A percentile compares a stretch with the other conserved stretches of the same genome.
Conservation (phyloP, 2,113 vertebrate species). For the Stegastes partitus region DNA sequence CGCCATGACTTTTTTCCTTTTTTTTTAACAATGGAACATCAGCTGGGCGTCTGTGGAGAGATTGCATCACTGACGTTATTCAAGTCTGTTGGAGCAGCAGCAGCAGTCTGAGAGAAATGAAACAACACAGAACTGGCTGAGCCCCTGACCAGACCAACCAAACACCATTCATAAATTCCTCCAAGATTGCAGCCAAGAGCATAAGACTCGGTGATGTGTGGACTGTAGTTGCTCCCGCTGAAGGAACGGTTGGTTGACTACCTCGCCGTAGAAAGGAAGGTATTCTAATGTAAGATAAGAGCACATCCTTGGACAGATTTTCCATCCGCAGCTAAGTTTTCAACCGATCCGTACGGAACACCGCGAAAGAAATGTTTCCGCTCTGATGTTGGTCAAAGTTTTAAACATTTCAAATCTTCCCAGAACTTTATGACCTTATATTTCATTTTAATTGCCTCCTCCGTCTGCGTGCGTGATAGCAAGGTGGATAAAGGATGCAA, state of each 20-base stretch:
- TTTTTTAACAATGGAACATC: constrained; percentile 77
- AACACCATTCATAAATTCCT: constrained; percentile 74
- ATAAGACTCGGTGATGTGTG: constrained; percentile 30
- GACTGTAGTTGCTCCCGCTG: constrained; percentile 24
- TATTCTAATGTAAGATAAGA: constrained; percentile 58
- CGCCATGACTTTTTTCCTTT: constrained; percentile 22
- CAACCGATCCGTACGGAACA: constrained; percentile 29
- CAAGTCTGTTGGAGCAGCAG: constrained; percentile 37
- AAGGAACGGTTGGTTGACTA: constrained; percentile 7
- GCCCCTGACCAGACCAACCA: constrained; percentile 48
- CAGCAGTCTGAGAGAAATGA: constrained; percentile 40
- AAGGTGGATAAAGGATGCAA: constrained; percentile 38
- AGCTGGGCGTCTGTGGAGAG: constrained; percentile 66
- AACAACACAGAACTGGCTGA: constrained; percentile 46
- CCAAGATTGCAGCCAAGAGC: constrained; percentile 47
- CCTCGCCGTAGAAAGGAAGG: constrained; percentile 52
- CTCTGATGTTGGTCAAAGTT: constrained; percentile 47
- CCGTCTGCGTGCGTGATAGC: constrained; percentile 31
- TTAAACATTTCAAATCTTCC: constrained; percentile 71
- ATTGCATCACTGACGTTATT: constrained; percentile 79
- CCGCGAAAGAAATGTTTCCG: constrained; percentile 35
- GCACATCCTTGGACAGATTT: constrained; percentile 42
- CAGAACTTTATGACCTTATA: constrained; percentile 65
- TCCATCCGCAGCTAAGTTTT: constrained; percentile 40
- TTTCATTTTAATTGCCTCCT: constrained; percentile 76